These are phyloP conservation scores for Drosophila subquinaria DNA, from an alignment of 2,888 invertebrate genomes.

Conservation along the genomic window DNA sequence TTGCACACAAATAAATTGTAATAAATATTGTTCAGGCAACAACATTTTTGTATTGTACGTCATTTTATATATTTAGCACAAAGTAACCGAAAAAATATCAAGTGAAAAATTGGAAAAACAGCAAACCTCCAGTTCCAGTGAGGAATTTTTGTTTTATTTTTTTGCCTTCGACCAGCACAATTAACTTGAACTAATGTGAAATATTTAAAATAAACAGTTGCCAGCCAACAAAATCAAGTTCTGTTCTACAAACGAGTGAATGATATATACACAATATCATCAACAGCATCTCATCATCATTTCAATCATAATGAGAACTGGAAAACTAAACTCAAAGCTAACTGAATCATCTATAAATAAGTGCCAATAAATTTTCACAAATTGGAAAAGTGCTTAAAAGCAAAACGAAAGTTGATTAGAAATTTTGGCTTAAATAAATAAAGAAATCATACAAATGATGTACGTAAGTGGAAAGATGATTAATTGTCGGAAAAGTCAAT, in stretches of 20 bases:
- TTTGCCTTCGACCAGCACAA: constrained; percentile 25
- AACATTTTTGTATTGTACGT: constrained; percentile 67
- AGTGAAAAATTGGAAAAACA: constrained; percentile 10
- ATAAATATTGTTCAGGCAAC: constrained; percentile 67
- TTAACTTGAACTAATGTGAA: constrained; percentile 66
- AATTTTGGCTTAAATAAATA: constrained; percentile 43
- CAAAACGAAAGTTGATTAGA: constrained; percentile 52
- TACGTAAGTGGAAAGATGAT: constrained; percentile 1
- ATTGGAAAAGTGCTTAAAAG: constrained; percentile 35
- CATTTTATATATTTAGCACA: constrained; percentile 74
- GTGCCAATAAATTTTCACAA: constrained; percentile 57
- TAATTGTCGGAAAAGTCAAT: background rate
- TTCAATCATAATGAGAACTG: constrained; percentile 34
- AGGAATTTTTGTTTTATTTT: constrained; percentile 2
- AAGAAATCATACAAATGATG: constrained; percentile 15
- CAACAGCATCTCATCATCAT: constrained; percentile 16
- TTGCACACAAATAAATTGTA: constrained; percentile 68
- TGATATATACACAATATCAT: constrained; percentile 28
- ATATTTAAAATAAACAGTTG: constrained; percentile 70
- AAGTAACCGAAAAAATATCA: constrained; percentile 12
- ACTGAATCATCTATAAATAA: constrained; percentile 62
- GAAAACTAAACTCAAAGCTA: constrained; percentile 39
- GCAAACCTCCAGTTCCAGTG: constrained; percentile 53
- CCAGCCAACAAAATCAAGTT: constrained; percentile 58
- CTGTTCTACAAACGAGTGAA: constrained; percentile 32